Conservation (phyloP, 2,113 vertebrate species). For the Diadophis punctatus region DNA sequence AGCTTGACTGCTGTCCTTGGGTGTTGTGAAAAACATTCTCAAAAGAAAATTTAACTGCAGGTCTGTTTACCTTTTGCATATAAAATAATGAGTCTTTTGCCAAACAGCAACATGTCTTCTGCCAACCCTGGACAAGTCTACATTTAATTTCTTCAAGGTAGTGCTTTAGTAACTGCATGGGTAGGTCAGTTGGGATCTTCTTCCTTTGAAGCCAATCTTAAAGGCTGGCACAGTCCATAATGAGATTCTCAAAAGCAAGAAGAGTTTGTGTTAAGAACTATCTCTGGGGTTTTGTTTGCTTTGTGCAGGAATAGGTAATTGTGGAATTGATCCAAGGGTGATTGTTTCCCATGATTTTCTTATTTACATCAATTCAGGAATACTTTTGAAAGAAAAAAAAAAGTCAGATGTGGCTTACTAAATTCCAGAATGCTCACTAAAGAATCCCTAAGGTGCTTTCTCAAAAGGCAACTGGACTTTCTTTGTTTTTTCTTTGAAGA, state of each 20-base stretch:
- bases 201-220: background rate
- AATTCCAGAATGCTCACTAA: background rate
- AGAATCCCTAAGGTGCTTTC: background rate
- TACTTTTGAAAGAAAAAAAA: background rate
- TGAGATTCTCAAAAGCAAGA: background rate
- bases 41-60: background rate
- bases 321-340: background rate
- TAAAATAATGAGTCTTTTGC: background rate
- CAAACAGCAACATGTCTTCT: background rate
- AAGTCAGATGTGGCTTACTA: background rate
- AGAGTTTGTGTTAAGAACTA: background rate
- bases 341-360: background rate
- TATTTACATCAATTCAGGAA: background rate
- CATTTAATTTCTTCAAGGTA: background rate
- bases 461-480: background rate
- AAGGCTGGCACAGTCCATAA: background rate
- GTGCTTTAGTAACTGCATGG: background rate
- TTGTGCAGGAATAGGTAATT: background rate
- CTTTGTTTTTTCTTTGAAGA: background rate
- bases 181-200: background rate
- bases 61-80: background rate
- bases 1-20: background rate
- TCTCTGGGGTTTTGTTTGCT: background rate
- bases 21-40: background rate
- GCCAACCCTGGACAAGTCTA: background rate